Conservation (phyloP, 1,140 invertebrate species). For the Lineus longissimus region DNA sequence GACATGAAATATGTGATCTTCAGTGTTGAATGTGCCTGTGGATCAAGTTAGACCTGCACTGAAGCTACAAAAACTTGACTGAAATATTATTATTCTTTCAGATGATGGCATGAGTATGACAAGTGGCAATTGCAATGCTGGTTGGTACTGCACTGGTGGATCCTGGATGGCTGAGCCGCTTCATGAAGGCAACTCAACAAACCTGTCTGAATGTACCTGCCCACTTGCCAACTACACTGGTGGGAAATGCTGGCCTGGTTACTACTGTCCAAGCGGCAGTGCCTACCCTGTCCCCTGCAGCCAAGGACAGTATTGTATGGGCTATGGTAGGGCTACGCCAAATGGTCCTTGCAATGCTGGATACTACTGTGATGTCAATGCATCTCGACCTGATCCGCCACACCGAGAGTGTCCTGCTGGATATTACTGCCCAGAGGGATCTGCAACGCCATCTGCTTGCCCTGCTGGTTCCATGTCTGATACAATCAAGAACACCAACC, state of each 20-base stretch:
- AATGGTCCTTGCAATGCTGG: slow-evolving; percentile 41
- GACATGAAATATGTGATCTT: too few species aligned
- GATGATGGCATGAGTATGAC: slow-evolving; percentile 37
- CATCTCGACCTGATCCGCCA: slow-evolving; percentile 32
- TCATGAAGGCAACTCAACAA: slow-evolving; percentile 26
- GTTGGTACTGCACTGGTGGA: slow-evolving; percentile 47
- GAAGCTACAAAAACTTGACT: too few species aligned
- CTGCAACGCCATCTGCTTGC: slow-evolving; percentile 37
- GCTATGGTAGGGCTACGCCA: slow-evolving; percentile 31
- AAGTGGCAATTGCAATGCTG: slow-evolving; percentile 40
- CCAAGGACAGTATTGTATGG: slow-evolving; percentile 37
- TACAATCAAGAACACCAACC: slow-evolving; percentile 29
- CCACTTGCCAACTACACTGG: slow-evolving; percentile 43
- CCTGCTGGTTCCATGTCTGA: slow-evolving; percentile 41
- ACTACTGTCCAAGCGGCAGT: slow-evolving; percentile 39
- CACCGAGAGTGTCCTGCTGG: slow-evolving; percentile 28
- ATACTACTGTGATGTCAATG: slow-evolving; percentile 40
- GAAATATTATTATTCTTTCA: slow-evolving; percentile 17
- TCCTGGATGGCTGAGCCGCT: slow-evolving; percentile 35
- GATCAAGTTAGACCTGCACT: too few species aligned
- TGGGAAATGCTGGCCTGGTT: slow-evolving; percentile 47
- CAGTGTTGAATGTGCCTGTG: too few species aligned
- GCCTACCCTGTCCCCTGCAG: slow-evolving; percentile 37
- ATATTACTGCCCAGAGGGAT: slow-evolving; percentile 38
- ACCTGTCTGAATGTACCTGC: slow-evolving; percentile 36